Conservation (phyloP, 2,113 vertebrate genomes). For the Henicopernis longicauda region DNA sequence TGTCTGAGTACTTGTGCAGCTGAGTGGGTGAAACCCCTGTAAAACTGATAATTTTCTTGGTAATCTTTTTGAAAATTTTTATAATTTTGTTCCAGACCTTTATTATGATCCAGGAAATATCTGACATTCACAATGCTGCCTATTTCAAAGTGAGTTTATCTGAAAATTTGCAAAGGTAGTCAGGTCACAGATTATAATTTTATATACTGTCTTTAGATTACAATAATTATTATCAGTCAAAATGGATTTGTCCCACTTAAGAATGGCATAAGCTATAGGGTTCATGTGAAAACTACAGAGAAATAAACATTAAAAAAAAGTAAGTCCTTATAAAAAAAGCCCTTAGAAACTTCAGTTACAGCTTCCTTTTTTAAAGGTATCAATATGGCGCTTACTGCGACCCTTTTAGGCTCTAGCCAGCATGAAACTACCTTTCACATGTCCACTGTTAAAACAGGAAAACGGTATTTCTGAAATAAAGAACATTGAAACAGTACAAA, state of each 20-base stretch:
- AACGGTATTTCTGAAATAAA: background rate
- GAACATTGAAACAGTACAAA: background rate
- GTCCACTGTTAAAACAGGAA: background rate
- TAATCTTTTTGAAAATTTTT: background rate
- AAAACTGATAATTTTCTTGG: background rate
- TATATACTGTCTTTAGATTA: background rate
- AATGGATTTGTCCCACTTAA: background rate
- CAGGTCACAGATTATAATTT: background rate
- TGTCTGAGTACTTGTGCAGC: background rate
- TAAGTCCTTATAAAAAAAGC: background rate
- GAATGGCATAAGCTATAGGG: background rate
- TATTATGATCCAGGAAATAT: background rate
- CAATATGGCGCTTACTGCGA: background rate
- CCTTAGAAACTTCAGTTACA: background rate
- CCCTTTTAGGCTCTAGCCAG: background rate
- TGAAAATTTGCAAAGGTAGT: background rate
- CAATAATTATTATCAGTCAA: background rate
- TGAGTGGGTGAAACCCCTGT: background rate
- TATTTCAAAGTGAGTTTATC: background rate
- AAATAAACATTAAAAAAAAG: background rate
- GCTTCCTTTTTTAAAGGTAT: background rate
- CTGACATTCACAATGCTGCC: background rate
- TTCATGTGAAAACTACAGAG: background rate
- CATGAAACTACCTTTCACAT: background rate
- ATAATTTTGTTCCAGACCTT: background rate